Evolutionary conservation across 23 tunicate species (phyloP).

Genomic region (Halocynthia roretzi): DNA sequence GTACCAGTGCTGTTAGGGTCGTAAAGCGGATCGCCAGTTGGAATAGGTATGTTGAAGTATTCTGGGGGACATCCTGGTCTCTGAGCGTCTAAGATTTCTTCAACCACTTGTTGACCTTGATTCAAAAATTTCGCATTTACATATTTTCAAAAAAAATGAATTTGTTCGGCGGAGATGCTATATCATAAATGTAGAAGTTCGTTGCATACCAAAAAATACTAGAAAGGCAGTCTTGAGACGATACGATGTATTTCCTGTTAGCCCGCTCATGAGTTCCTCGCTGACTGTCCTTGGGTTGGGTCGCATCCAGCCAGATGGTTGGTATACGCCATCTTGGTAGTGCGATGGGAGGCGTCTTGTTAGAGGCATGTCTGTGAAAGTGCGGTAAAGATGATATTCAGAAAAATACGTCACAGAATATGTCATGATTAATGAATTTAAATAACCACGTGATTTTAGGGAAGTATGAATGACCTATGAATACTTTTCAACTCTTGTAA

Average conservation of each 20-base stretch:
- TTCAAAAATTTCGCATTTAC: too few relatives aligned
- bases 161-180: too few relatives aligned
- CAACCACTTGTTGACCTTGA: slow-evolving; percentile 86
- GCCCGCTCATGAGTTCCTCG: slow-evolving; percentile 56
- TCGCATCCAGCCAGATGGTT: slow-evolving; percentile 72
- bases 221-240: slow-evolving; percentile 50
- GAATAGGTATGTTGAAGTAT: slow-evolving; percentile 84
- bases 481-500: too few relatives aligned
- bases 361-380: slow-evolving; percentile 40
- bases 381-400: too few relatives aligned
- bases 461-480: too few relatives aligned
- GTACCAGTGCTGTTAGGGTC: slow-evolving; percentile 44
- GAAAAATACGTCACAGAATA: too few relatives aligned
- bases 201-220: slow-evolving; percentile 81
- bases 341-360: slow-evolving; percentile 60
- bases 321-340: slow-evolving; percentile 72
- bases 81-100: slow-evolving; percentile 87
- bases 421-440: too few relatives aligned
- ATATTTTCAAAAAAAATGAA: too few relatives aligned
- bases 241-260: slow-evolving; percentile 53
- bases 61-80: slow-evolving; percentile 95
- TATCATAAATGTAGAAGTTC: too few relatives aligned
- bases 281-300: slow-evolving; percentile 74
- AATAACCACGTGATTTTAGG: too few relatives aligned
- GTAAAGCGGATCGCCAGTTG: slow-evolving; percentile 56